Base-by-base conservation (phyloP, 2,888 invertebrate species). In the Platycheirus albimanus region DNA sequence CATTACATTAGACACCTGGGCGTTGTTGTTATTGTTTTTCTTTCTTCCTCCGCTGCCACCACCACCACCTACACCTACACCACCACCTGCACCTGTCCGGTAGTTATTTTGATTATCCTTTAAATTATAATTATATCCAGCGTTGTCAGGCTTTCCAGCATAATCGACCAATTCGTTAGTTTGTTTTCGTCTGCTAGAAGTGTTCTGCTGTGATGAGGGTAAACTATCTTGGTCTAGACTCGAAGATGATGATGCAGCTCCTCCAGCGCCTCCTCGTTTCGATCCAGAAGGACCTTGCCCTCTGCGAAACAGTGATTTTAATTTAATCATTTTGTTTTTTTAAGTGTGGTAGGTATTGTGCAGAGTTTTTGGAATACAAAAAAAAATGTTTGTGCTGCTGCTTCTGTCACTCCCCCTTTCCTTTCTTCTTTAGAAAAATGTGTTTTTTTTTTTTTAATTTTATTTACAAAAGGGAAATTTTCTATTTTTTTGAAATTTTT, bases 291-390 rank as follows among this genome's bases (percentile, higher is more conserved):
- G 92, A 88, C 93, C 93, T 90, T 95, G 95, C 89, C 96, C 95
- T 95, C 96, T 96, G 93, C 96, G 96, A 93, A 96, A 96, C 91
- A 96, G 94, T 89, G 96, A 96, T 94, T 96, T 96, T 92, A 96
- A 94, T 93, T 96, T 96, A 94, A 96, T 96, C 96, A 96, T 96
- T 92, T 93, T 95, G 92, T 8, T 49, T 33, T 4, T 24, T 24
- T 24, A 24, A 24, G 24, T 24, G 3, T 24, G 24, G 24, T 24
- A 24, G 24, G 24, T 4, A 24, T 47, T 54, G 63, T 70, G 63
- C 41, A 28, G 20, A n/a, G n/a, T n/a, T n/a, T 20, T 67, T 45
- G 10, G 41, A 66, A 10, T 20, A 45, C 43, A 74, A 54, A 49
- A 67, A 63, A 66, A 77, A 71, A 52, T 81, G 80, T 33, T 11